phyloP scores from a whole-genome alignment of 2,797 vertebrate species.

The Poecile montanus region DNA sequence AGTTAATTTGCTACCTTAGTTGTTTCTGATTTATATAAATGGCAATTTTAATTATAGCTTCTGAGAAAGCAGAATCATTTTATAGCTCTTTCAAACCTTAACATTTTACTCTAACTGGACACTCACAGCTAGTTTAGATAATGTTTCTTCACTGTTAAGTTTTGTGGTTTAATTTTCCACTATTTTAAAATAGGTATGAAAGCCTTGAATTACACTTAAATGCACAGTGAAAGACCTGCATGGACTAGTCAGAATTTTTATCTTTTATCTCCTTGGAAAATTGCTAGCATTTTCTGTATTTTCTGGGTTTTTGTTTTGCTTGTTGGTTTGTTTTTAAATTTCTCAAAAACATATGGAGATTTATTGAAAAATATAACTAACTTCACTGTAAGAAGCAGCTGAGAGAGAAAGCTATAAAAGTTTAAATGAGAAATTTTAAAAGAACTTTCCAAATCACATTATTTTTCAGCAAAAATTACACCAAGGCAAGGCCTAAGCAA shows the following conservation, averaged over 20 bases:
- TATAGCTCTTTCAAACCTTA: not conserved
- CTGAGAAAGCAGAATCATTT: not conserved
- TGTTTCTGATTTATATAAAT: not conserved
- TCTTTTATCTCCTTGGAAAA: not conserved
- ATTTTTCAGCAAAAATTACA: not conserved
- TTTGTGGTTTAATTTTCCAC: not conserved
- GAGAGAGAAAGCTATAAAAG: constrained; percentile 3
- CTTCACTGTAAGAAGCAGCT: not conserved
- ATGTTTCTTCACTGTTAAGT: not conserved
- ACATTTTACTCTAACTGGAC: not conserved
- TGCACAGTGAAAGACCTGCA: not conserved
- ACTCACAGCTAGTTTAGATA: not conserved
- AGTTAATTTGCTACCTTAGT: not conserved
- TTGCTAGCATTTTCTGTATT: not conserved
- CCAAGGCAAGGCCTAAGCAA: not conserved
- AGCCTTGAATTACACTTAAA: not conserved
- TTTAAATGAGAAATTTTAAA: constrained; percentile 28
- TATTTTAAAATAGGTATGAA: not conserved
- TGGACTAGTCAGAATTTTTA: not conserved
- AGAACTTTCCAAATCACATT: constrained; percentile 21
- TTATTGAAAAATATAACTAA: not conserved
- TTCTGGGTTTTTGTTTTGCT: not conserved
- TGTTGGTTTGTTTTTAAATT: not conserved
- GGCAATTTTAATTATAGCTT: not conserved
- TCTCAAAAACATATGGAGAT: not conserved